Conservation (phyloP, 2,113 vertebrate species). For the Silurus asotus region DNA sequence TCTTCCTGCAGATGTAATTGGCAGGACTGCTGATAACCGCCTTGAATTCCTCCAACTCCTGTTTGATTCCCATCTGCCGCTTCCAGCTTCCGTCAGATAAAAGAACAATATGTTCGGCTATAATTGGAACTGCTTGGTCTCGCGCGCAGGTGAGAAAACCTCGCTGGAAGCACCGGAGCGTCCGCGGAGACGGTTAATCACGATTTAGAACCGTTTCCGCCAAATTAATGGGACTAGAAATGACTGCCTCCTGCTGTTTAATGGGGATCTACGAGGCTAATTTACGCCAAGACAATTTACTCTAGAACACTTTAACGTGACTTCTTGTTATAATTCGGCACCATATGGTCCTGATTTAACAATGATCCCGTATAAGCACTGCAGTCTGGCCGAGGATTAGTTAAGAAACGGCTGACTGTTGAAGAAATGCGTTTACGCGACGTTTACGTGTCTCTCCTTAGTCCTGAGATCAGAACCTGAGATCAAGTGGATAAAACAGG, state of each 20-base stretch:
- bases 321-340: conserved; percentile 14
- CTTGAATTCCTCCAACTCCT: conserved; percentile 62
- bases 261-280: conserved; percentile 37
- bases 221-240: conserved; percentile 51
- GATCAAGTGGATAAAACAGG: neutral
- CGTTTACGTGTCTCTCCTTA: neutral
- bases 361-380: conserved; percentile 13
- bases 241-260: conserved; percentile 17
- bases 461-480: neutral
- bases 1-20: conserved; percentile 67
- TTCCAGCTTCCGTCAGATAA: conserved; percentile 49
- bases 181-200: conserved; percentile 20
- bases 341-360: neutral
- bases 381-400: neutral
- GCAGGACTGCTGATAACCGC: conserved; percentile 62
- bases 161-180: neutral
- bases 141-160: conserved; percentile 25
- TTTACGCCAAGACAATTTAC: conserved; percentile 35
- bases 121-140: conserved; percentile 63
- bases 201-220: conserved; percentile 40
- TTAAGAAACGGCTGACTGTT: neutral
- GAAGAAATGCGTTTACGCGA: neutral
- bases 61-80: conserved; percentile 60
- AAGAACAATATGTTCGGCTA: conserved; percentile 57
- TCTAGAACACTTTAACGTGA: conserved; percentile 17